Conservation (phyloP, 2,888 invertebrate species). For the Miltochrista miniata region DNA sequence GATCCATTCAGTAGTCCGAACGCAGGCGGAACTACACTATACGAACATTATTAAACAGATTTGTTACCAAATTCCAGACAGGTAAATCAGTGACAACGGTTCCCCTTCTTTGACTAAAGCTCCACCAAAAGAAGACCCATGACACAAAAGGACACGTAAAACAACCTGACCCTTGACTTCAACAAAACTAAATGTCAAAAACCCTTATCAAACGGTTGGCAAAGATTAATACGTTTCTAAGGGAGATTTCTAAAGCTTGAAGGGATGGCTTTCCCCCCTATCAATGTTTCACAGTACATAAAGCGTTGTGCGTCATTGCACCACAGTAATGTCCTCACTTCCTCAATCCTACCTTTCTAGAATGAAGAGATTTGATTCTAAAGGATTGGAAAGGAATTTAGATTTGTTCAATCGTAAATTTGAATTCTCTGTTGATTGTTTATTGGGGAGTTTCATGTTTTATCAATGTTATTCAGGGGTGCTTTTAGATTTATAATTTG, state of each 20-base stretch:
- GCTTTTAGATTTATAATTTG: neutral
- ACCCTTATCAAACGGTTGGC: constrained; percentile 27
- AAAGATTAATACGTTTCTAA: constrained; percentile 40
- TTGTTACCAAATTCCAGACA: neutral
- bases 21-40: too few species aligned
- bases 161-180: constrained; percentile 31
- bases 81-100: neutral
- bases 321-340: constrained; percentile 50
- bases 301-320: constrained; percentile 71
- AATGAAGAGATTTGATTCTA: constrained; percentile 40
- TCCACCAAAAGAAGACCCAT: neutral
- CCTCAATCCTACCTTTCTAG: constrained; percentile 37
- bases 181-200: constrained; percentile 30
- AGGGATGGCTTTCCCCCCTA: constrained; percentile 48
- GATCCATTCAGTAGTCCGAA: too few species aligned
- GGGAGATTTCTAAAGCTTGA: constrained; percentile 46
- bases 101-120: neutral
- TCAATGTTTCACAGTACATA: constrained; percentile 77
- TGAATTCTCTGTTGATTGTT: constrained; percentile 15
- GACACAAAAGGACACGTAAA: constrained; percentile 1
- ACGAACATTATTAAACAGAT: too few species aligned
- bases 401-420: constrained; percentile 26
- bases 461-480: neutral
- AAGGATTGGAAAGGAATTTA: constrained; percentile 33
- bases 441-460: neutral